Percentiles rank a stretch among this genome's conserved stretches.
These are phyloP conservation scores for Crenichthys baileyi DNA, from an alignment of 2,797 vertebrate species.

Conservation along the genomic window DNA sequence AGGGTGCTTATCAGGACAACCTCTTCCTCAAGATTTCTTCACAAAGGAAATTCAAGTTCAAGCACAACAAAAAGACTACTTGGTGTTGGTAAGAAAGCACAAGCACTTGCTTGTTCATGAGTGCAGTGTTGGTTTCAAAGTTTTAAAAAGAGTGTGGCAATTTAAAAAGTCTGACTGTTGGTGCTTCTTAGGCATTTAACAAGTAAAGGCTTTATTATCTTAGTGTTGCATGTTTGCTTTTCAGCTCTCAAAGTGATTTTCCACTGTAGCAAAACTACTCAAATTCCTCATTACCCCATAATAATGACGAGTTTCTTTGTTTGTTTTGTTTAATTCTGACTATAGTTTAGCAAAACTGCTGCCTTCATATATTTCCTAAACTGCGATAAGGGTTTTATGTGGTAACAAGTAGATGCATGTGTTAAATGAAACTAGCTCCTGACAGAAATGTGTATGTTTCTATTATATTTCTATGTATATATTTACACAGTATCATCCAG, in stretches of 20 bases:
- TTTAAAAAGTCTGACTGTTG: conserved; percentile 16
- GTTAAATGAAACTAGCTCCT: conserved; percentile 7
- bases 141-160: conserved; percentile 24
- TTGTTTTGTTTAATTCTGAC: neutral
- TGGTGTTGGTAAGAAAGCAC: conserved; percentile 69
- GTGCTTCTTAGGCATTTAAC: conserved; percentile 41
- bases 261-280: conserved; percentile 40
- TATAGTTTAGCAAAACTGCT: neutral
- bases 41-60: conserved; percentile 49
- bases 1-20: conserved; percentile 24
- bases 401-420: conserved; percentile 12
- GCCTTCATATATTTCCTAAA: neutral
- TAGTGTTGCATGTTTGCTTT: conserved; percentile 62
- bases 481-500: neutral
- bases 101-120: conserved; percentile 48
- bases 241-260: conserved; percentile 25
- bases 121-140: conserved; percentile 62
- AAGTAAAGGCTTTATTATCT: conserved; percentile 31
- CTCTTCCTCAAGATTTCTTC: conserved; percentile 43
- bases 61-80: conserved; percentile 41
- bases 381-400: conserved; percentile 13
- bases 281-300: conserved; percentile 3
- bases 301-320: conserved; percentile 10
- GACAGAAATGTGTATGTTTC: conserved; percentile 1
- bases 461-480: neutral